Base-by-base conservation (phyloP, 2,113 vertebrate genomes). In the Lontra canadensis region DNA sequence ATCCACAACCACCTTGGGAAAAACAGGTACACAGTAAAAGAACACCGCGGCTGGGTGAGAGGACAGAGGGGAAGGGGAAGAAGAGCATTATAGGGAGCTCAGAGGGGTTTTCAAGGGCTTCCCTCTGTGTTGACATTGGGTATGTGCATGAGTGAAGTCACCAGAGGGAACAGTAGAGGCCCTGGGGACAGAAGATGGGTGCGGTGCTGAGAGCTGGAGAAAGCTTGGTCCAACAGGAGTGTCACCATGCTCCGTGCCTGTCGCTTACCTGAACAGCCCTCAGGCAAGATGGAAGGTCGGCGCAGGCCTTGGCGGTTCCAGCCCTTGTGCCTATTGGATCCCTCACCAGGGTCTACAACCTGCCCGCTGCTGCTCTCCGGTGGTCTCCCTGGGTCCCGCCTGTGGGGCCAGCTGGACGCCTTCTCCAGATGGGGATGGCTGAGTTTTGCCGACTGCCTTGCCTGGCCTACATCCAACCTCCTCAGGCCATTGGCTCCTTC, bases 251-350 rank as follows among this genome's bases (percentile, higher is more conserved):
- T 1, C 36, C 65, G 10, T 1, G 17, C 39, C 14, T 25, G n/a
- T 25, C 7, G 55, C 96, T 96, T n/a, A 98, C 98, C 97, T 90
- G 85, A 8, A 29, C 74, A 4, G 26, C 65, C 78, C n/a, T 98
- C 98, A 8, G 98, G 97, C 39, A 98, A 95, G 39, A 98, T 89
- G 15, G 99, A 99, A 1, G 93, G 96, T 92, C 98, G 98, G 89
- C 98, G 98, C 76, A 99, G 71, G 65, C 98, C 98, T 31, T 99
- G 99, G 3, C 98, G 98, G 44, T 98, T 98, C 99, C 99, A 99
- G 67, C 98, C 97, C 93, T 98, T 99, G 87, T 96, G 98, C 92
- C 98, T 99, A 65, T 44, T 52, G 9, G 69, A 6, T 10, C 47
- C 96, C 29, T 98, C 98, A 2, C 96, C 90, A 1, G 63, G 76